Evolutionary conservation across 1,140 invertebrate species (phyloP).

Genomic region (Schlechtendalia chinensis): DNA sequence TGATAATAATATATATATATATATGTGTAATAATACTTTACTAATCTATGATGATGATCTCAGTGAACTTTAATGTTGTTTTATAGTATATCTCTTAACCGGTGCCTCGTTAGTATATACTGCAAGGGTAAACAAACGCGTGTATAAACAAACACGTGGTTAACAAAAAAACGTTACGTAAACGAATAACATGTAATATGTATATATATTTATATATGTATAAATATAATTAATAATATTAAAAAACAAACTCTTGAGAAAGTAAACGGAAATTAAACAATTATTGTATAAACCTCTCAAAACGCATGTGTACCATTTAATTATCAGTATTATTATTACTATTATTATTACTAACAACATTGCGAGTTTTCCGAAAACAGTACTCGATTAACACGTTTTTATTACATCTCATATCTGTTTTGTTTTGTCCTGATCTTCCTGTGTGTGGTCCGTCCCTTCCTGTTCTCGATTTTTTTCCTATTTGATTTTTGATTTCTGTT

Average conservation of each 20-base stretch:
- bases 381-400: background rate
- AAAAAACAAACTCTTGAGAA: slow-evolving; percentile 46
- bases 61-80: slow-evolving; percentile 42
- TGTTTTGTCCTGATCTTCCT: slow-evolving; percentile 55
- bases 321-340: slow-evolving; percentile 7
- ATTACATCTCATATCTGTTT: slow-evolving; percentile 14
- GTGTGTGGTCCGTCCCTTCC: slow-evolving; percentile 50
- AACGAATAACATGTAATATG: slow-evolving; percentile 9
- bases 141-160: background rate
- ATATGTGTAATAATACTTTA: slow-evolving; percentile 25
- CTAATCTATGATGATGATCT: background rate
- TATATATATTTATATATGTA: too few relatives aligned
- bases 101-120: slow-evolving; percentile 43
- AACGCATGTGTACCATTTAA: slow-evolving; percentile 42
- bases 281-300: background rate
- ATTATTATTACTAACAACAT: slow-evolving; percentile 20
- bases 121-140: slow-evolving; percentile 1
- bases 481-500: background rate
- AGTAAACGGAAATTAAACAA: slow-evolving; percentile 24
- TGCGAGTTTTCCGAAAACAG: slow-evolving; percentile 24
- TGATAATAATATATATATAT: background rate
- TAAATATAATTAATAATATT: slow-evolving; percentile 18
- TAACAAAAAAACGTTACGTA: slow-evolving; percentile 28
- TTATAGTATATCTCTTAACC: slow-evolving; percentile 42
- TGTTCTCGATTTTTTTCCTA: slow-evolving; percentile 2